Conservation (phyloP, 2,113 vertebrate genomes). For the Orientallactaga bullata region DNA sequence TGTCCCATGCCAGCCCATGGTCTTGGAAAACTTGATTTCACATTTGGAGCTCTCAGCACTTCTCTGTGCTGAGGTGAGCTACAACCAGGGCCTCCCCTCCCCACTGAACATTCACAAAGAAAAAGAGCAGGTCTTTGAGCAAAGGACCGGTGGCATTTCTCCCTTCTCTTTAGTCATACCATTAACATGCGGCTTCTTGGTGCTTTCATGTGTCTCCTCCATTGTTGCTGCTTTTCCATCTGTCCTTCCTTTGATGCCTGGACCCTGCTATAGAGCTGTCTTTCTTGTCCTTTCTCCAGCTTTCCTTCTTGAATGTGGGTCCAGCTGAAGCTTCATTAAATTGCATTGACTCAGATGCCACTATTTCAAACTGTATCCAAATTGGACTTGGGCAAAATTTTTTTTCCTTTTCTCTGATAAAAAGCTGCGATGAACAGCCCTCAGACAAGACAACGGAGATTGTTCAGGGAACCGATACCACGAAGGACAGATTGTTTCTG, state of each 20-base stretch:
- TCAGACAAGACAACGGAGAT: constrained; percentile 16
- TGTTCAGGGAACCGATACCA: neutral
- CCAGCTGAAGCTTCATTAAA: constrained; percentile 53
- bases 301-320: constrained; percentile 38
- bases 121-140: neutral
- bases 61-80: neutral
- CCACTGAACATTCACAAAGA: neutral
- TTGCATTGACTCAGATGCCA: neutral
- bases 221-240: neutral
- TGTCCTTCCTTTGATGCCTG: constrained; percentile 33
- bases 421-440: constrained; percentile 53
- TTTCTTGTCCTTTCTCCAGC: neutral
- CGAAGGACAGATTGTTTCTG: constrained; percentile 29
- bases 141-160: neutral
- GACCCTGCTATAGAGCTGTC: neutral
- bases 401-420: constrained; percentile 57
- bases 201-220: neutral
- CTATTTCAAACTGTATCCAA: constrained; percentile 48
- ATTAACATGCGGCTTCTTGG: constrained; percentile 63
- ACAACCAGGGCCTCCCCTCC: too few relatives aligned
- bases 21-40: neutral
- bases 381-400: neutral
- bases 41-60: neutral
- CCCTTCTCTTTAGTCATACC: neutral
- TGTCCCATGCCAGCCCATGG: neutral